Evolutionary conservation across 1,140 invertebrate genomes (phyloP).

Genomic region (Nebria ingens): DNA sequence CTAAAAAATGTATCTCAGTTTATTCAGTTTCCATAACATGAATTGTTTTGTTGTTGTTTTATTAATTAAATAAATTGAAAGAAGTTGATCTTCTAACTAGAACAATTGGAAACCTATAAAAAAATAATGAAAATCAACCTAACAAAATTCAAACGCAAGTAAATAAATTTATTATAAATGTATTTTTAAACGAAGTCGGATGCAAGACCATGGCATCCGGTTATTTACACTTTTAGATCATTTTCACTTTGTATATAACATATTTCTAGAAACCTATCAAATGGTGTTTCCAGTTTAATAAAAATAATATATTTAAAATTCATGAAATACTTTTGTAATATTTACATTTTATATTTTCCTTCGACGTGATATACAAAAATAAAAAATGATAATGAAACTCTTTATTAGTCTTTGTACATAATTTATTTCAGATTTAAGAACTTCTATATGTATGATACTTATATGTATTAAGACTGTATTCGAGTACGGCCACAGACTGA

Average conservation of each 20-base stretch:
- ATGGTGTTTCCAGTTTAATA: conserved; percentile 9
- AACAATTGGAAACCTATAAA: conserved; percentile 6
- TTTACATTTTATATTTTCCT: conserved; percentile 21
- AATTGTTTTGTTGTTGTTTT: neutral
- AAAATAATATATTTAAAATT: conserved; percentile 18
- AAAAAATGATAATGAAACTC: no score
- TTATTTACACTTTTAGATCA: conserved; percentile 5
- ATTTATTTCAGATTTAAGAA: conserved; percentile 26
- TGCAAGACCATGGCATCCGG: neutral
- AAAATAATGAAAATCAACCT: conserved; percentile 2
- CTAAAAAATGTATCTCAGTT: no score
- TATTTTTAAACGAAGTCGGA: neutral
- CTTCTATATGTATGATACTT: conserved; percentile 19
- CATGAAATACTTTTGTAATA: conserved; percentile 18
- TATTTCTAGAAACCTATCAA: conserved; percentile 9
- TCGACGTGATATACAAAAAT: conserved; percentile 13
- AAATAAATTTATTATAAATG: conserved; percentile 8
- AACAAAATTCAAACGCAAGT: conserved; percentile 1
- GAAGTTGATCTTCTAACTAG: conserved; percentile 4
- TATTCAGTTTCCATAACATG: no score
- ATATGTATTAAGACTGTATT: conserved; percentile 16
- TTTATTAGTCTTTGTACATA: conserved; percentile 25
- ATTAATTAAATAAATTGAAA: neutral
- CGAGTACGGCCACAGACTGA: neutral
- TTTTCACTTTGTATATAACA: conserved; percentile 8